Percentiles rank a stretch among this genome's conserved stretches.
phyloP scores from a whole-genome alignment of 2,113 vertebrate genomes.

The Sapajus apella region DNA sequence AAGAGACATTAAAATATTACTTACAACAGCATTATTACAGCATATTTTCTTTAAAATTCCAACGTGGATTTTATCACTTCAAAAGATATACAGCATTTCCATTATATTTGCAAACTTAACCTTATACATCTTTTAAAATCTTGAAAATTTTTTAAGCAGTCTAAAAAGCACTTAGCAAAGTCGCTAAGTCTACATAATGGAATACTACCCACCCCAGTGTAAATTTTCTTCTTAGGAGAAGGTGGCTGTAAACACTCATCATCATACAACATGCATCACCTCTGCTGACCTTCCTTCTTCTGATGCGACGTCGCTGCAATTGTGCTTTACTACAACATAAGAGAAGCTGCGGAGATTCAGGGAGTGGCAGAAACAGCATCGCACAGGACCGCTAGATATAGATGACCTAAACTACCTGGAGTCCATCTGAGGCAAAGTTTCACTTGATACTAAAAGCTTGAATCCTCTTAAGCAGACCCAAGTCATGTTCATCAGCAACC shows the following conservation, averaged over 20 bases:
- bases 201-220: conserved; percentile 84
- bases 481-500: rapidly evolving
- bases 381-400: conserved; percentile 71
- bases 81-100: conserved; percentile 89
- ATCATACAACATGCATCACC: conserved; percentile 90
- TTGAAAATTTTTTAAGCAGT: conserved; percentile 85
- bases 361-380: conserved; percentile 77
- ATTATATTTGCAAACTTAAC: conserved; percentile 89
- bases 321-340: conserved; percentile 84
- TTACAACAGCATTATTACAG: conserved; percentile 86
- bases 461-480: neutral
- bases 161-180: conserved; percentile 89
- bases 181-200: conserved; percentile 86
- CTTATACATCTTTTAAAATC: conserved; percentile 90
- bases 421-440: conserved; percentile 56
- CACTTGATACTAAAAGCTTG: neutral
- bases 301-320: conserved; percentile 76
- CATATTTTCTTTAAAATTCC: conserved; percentile 85
- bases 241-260: conserved; percentile 88
- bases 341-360: conserved; percentile 77
- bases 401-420: conserved; percentile 64
- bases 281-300: conserved; percentile 83
- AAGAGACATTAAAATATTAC: conserved; percentile 84
- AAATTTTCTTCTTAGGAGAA: conserved; percentile 81
- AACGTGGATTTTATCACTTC: conserved; percentile 84